Evolutionary conservation across 2,888 invertebrate species (phyloP).

Genomic region (Catonia carolina): DNA sequence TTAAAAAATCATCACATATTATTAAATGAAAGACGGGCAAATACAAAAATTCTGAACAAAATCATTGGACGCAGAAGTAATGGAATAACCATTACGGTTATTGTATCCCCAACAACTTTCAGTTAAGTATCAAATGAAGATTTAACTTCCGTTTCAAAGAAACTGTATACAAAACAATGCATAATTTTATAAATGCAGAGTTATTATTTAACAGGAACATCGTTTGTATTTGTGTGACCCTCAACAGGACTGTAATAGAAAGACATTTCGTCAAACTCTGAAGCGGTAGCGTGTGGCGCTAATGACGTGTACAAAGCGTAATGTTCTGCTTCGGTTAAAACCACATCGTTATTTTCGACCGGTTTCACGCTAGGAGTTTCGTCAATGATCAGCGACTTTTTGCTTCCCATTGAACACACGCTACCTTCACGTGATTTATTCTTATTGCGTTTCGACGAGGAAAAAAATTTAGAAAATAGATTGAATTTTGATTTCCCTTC

Average conservation of each 20-base stretch:
- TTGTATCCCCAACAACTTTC: too few relatives aligned
- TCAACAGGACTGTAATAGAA: constrained; percentile 82
- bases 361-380: constrained; percentile 9
- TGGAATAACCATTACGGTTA: too few relatives aligned
- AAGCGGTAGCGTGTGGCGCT: constrained; percentile 77
- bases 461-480: constrained; percentile 58
- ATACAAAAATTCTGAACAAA: too few relatives aligned
- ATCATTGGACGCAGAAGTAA: too few relatives aligned
- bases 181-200: too few relatives aligned
- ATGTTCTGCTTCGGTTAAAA: constrained; percentile 80
- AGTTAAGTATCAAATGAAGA: too few relatives aligned
- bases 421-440: constrained; percentile 37
- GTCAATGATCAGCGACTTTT: constrained; percentile 16
- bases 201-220: constrained; percentile 5
- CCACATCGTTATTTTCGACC: constrained; percentile 41
- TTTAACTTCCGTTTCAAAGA: too few relatives aligned
- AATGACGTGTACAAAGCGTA: constrained; percentile 80
- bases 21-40: too few relatives aligned
- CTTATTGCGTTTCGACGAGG: constrained; percentile 50
- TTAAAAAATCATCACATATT: too few relatives aligned
- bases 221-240: constrained; percentile 45
- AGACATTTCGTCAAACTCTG: constrained; percentile 82
- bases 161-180: too few relatives aligned
- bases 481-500: constrained; percentile 48
- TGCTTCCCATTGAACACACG: constrained; percentile 27